These are phyloP conservation scores for Melanostoma mellinum DNA, from an alignment of 2,888 invertebrate genomes.

Conservation along the genomic window DNA sequence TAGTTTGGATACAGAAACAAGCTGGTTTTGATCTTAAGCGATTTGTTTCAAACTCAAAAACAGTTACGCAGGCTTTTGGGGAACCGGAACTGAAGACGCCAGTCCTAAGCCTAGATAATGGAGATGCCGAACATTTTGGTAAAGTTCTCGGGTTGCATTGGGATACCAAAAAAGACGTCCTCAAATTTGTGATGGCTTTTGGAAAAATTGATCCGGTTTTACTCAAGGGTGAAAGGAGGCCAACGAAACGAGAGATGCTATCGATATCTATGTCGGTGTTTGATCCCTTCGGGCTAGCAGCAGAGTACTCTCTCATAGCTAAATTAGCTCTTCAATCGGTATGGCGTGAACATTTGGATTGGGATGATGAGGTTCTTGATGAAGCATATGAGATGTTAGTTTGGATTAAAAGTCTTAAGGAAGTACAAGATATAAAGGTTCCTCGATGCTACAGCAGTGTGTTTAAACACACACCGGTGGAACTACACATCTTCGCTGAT, in stretches of 20 bases:
- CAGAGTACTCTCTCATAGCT: constrained; percentile 42
- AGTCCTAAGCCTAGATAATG: constrained; percentile 13
- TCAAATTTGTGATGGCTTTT: too few relatives aligned
- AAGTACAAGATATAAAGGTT: too few relatives aligned
- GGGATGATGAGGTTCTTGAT: constrained; percentile 5
- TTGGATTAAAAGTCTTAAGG: too few relatives aligned
- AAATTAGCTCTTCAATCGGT: constrained; percentile 35
- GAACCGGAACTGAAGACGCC: not conserved
- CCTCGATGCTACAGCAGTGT: too few relatives aligned
- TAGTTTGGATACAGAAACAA: constrained; percentile 18
- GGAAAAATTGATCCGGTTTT: too few relatives aligned
- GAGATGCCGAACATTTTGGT: constrained; percentile 18
- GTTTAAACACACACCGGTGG: too few relatives aligned
- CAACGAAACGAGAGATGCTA: too few relatives aligned
- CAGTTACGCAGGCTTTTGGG: not conserved
- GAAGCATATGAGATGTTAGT: constrained; percentile 13
- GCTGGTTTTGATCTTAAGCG: constrained; percentile 33
- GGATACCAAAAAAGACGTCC: constrained; percentile 64
- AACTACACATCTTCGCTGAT: too few relatives aligned
- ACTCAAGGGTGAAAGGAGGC: too few relatives aligned
- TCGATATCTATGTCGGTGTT: too few relatives aligned
- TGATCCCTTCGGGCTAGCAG: constrained; percentile 39
- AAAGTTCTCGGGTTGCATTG: constrained; percentile 72
- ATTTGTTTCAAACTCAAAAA: constrained; percentile 38
- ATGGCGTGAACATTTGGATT: too few relatives aligned